Percentiles rank a stretch among this genome's conserved stretches.
phyloP scores from a whole-genome alignment of 1,140 invertebrate genomes.

The Drosophila lacteicornis region DNA sequence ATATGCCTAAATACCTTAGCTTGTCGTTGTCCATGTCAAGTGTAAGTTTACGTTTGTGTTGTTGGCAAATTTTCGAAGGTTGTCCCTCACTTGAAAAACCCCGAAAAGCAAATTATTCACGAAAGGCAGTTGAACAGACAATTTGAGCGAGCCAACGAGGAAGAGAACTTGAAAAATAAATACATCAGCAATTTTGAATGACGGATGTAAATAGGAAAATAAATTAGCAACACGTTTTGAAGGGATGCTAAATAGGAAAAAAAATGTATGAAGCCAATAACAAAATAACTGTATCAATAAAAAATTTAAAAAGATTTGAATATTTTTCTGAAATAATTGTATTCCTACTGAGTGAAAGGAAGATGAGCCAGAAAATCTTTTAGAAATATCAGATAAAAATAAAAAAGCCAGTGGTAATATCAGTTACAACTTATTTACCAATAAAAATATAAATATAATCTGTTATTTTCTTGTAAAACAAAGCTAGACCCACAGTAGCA shows the following conservation, averaged over 20 bases:
- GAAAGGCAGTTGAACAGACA: constrained; percentile 48
- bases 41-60: constrained; percentile 59
- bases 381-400: neutral
- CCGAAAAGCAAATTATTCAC: constrained; percentile 49
- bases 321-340: neutral
- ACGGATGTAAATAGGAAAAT: neutral
- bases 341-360: too few relatives aligned
- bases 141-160: constrained; percentile 57
- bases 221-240: neutral
- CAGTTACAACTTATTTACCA: too few relatives aligned
- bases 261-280: too few relatives aligned
- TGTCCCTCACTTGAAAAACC: constrained; percentile 32
- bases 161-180: constrained; percentile 4
- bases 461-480: neutral
- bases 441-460: neutral
- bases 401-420: too few relatives aligned
- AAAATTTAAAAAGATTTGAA: neutral
- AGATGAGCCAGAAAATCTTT: neutral
- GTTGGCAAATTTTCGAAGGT: constrained; percentile 58
- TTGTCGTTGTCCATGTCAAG: constrained; percentile 37
- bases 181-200: neutral
- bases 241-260: too few relatives aligned
- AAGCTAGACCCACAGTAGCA: neutral
- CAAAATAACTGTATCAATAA: too few relatives aligned
- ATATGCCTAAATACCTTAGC: constrained; percentile 35